Evolutionary conservation across 2,113 vertebrate species (phyloP), one percentile per base, ranked within the genome.

Genomic region (Rhombomys opimus): DNA sequence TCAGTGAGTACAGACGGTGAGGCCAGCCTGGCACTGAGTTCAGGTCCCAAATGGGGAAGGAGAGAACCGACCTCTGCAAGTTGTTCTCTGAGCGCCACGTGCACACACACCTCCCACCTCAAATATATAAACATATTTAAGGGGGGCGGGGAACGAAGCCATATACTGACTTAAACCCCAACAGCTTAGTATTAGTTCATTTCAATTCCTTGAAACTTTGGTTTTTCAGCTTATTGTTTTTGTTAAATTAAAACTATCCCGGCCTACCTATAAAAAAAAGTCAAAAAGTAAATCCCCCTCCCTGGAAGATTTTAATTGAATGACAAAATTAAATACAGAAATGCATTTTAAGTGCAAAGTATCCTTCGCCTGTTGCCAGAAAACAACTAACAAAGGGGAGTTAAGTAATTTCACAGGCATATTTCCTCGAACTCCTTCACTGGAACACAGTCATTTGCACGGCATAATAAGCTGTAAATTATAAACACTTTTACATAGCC

Each of bases 401-500:
- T 84, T 86, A 67, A 97, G 57, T 96, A 90, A 95, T 97, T 98
- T 96, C 75, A 85, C 61, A 65, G 87, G 41, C 57, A 18, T 87
- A 92, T 89, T 97, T 98, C 95, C 94, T 97, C 92, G 95, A 93
- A 96, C 68, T 96, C 76, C 80, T 93, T 96, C 86, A 90, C 46
- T 86, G 84, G 89, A 96, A 97, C 94, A 93, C 38, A 96, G 94
- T 94, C 89, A 57, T 92, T 95, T 92, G 95, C 92, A 95, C 80
- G 94, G 95, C 93, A 98, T 95, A 97, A 97, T 89, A 97, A 97
- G 96, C 85, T 96, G 85, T 95, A 97, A 97, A 97, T 96, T 95
- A 97, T 94, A 97, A 97, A 96, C 96, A 97, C 90, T 98, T 97
- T 97, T 96, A 96, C 96, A 97, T 91, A 94, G 93, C 88, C 95